Conservation (phyloP, 2,113 vertebrate species). For the Microtus ochrogaster region DNA sequence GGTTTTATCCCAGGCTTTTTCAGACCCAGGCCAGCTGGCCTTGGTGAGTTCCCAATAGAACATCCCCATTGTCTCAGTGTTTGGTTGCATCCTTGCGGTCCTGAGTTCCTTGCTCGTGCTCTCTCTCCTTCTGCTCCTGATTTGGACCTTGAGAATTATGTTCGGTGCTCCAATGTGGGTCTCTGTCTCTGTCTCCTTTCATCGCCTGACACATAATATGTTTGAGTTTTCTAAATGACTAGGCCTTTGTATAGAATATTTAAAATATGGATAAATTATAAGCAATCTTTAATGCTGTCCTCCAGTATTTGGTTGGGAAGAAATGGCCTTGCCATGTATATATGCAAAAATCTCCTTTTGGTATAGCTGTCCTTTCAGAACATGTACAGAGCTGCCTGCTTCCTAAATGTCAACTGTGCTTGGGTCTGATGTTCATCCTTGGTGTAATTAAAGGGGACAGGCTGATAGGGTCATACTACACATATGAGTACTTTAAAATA, state of each 20-base stretch:
- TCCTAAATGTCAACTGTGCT: neutral
- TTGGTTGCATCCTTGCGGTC: no score
- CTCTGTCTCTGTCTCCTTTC: no score
- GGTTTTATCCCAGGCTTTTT: no score
- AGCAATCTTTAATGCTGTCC: conserved; percentile 21
- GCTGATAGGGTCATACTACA: neutral
- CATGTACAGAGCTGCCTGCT: neutral
- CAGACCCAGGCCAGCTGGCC: no score
- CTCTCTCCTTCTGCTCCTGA: no score
- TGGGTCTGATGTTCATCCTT: neutral
- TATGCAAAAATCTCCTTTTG: neutral
- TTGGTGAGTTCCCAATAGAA: no score
- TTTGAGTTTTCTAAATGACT: conserved; percentile 50
- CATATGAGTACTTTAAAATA: no score
- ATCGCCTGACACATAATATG: neutral
- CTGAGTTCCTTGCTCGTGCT: no score
- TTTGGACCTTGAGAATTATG: no score
- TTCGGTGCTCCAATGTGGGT: no score
- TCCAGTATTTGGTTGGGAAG: neutral
- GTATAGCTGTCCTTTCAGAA: neutral
- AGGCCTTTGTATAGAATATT: neutral
- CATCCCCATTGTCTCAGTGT: no score
- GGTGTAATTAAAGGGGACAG: neutral
- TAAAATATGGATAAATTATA: conserved; percentile 40
- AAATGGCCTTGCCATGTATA: neutral